Percentiles rank a stretch among this genome's conserved stretches.
Conservation (phyloP, 2,113 vertebrate genomes). For the Erpornis zantholeuca region DNA sequence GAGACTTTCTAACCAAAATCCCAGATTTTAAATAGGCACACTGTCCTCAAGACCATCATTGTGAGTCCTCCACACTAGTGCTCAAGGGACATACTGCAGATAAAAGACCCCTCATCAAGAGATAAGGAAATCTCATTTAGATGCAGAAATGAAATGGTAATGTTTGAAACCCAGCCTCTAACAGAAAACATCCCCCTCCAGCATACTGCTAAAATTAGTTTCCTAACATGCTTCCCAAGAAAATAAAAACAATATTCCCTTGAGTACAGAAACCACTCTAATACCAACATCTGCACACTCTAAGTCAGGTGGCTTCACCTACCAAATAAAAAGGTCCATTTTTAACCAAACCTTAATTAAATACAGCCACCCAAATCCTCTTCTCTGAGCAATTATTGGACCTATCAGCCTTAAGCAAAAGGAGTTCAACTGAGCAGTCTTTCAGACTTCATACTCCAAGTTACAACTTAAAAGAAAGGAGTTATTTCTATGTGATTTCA, state of each 20-base stretch:
- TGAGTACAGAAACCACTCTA: not conserved
- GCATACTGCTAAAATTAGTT: not conserved
- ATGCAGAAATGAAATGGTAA: slow-evolving; percentile 41
- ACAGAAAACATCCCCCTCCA: not conserved
- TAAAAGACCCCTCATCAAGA: slow-evolving; percentile 44
- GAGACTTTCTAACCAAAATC: not conserved
- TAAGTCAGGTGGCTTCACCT: not conserved
- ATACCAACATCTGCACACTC: not conserved
- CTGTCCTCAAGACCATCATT: not conserved
- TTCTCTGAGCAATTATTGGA: not conserved
- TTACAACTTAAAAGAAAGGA: not conserved
- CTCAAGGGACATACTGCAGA: slow-evolving; percentile 24
- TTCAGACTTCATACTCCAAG: not conserved
- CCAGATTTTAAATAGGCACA: not conserved
- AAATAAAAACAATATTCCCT: not conserved
- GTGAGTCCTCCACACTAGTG: not conserved
- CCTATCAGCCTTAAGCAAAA: not conserved
- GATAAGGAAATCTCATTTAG: slow-evolving; percentile 65
- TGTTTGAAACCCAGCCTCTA: not conserved
- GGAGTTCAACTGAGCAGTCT: not conserved
- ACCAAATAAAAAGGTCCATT: not conserved
- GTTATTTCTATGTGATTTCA: not conserved
- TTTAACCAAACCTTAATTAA: not conserved
- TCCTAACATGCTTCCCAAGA: not conserved
- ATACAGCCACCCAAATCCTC: not conserved